These are phyloP conservation scores for Montifringilla adamsi DNA, from an alignment of 2,113 vertebrate species.

Conservation along the genomic window DNA sequence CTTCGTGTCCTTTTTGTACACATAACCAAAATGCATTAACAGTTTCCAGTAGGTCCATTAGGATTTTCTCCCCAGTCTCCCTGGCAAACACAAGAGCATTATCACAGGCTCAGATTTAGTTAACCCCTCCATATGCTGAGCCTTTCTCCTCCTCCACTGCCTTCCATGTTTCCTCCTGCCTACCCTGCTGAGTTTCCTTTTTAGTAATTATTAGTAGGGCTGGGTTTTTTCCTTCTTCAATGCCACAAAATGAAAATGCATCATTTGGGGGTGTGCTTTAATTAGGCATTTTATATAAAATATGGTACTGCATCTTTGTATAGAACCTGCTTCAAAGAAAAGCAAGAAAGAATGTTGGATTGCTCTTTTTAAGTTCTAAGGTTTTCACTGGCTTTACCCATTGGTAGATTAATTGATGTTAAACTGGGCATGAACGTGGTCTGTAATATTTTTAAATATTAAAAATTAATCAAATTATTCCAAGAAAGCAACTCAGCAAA, in stretches of 20 bases:
- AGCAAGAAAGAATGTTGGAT: background rate
- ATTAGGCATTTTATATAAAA: constrained; percentile 1
- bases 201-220: background rate
- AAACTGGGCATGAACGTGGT: background rate
- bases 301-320: background rate
- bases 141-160: background rate
- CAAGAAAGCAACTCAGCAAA: background rate
- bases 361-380: background rate
- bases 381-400: background rate
- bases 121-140: constrained; percentile 29
- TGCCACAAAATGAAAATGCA: background rate
- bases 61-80: constrained; percentile 32
- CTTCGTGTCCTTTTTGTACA: background rate
- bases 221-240: background rate
- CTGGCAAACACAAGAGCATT: background rate
- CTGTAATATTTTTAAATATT: constrained; percentile 2
- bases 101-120: constrained; percentile 2
- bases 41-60: constrained; percentile 46
- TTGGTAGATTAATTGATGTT: background rate
- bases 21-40: constrained; percentile 24
- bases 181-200: background rate
- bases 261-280: background rate
- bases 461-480: background rate
- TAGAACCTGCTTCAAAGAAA: constrained; percentile 24
- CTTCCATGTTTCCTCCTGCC: background rate